A percentile compares a stretch with the other conserved stretches of the same genome.
phyloP scores from a whole-genome alignment of 1,140 invertebrate species.

The Ceratitis capitata region DNA sequence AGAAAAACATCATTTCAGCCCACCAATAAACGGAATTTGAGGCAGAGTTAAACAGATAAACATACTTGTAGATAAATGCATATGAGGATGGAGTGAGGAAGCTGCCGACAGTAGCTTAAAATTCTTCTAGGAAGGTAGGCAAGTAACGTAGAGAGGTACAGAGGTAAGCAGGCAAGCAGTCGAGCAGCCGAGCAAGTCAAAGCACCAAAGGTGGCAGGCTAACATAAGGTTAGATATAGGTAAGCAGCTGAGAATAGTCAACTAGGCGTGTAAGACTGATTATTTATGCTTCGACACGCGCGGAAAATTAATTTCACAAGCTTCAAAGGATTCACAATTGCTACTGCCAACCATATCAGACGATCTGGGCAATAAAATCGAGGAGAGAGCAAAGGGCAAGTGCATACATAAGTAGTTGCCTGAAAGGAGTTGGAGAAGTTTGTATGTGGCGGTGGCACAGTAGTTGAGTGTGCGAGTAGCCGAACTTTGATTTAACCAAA shows the following conservation, averaged over 20 bases:
- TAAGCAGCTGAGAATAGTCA: constrained; percentile 9
- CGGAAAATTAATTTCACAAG: constrained; percentile 14
- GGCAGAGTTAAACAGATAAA: background rate
- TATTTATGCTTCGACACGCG: constrained; percentile 27
- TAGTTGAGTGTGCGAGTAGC: background rate
- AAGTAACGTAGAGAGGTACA: background rate
- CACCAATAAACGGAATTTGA: background rate
- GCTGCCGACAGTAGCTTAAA: background rate
- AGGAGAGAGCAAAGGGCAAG: background rate
- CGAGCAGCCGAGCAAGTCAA: background rate
- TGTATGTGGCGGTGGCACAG: too few species aligned
- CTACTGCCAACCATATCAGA: background rate
- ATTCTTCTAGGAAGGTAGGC: background rate
- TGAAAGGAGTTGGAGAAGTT: too few species aligned
- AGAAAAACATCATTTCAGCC: background rate
- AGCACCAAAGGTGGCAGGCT: background rate
- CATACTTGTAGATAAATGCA: background rate
- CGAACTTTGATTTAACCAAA: background rate
- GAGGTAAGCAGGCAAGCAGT: background rate
- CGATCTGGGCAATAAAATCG: background rate
- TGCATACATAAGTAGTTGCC: background rate
- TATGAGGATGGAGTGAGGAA: background rate
- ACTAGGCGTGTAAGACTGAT: constrained; percentile 18
- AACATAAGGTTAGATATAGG: background rate
- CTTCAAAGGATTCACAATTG: background rate